phyloP scores from a whole-genome alignment of 2,113 vertebrate species.

The Dipodomys spectabilis region DNA sequence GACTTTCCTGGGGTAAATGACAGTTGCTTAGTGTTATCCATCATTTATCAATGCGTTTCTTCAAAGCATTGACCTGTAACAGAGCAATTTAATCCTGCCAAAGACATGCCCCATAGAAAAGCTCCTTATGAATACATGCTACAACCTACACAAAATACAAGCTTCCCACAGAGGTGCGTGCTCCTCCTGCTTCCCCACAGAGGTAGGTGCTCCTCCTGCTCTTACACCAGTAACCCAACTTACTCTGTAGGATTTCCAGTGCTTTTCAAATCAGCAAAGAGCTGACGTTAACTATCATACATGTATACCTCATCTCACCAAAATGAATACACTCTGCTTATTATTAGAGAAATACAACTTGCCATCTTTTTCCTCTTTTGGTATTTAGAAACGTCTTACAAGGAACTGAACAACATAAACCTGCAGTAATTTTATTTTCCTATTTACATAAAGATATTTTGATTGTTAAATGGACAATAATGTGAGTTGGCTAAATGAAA shows the following conservation, averaged over 20 bases:
- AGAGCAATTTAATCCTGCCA: neutral
- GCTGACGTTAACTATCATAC: neutral
- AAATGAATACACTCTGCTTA: neutral
- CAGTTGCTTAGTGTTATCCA: neutral
- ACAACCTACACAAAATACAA: neutral
- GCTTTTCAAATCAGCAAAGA: neutral
- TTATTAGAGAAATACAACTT: constrained; percentile 3
- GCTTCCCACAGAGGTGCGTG: neutral
- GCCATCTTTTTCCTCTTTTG: constrained; percentile 5
- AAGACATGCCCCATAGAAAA: neutral
- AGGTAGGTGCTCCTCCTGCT: neutral
- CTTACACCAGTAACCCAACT: neutral
- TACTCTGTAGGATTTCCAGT: neutral
- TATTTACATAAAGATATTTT: constrained; percentile 5
- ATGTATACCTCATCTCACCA: neutral
- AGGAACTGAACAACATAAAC: neutral
- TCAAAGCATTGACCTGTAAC: neutral
- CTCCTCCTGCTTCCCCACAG: neutral
- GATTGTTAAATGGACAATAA: neutral
- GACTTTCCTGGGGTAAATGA: neutral
- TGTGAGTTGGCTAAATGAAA: neutral
- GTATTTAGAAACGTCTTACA: neutral
- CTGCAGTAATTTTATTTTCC: constrained; percentile 15
- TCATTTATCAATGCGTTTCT: too few relatives aligned
- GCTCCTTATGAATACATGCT: neutral